Evolutionary conservation across 1,140 invertebrate species (phyloP), one percentile per base, ranked within the genome.

Genomic region (Zaprionus tsacasi): DNA sequence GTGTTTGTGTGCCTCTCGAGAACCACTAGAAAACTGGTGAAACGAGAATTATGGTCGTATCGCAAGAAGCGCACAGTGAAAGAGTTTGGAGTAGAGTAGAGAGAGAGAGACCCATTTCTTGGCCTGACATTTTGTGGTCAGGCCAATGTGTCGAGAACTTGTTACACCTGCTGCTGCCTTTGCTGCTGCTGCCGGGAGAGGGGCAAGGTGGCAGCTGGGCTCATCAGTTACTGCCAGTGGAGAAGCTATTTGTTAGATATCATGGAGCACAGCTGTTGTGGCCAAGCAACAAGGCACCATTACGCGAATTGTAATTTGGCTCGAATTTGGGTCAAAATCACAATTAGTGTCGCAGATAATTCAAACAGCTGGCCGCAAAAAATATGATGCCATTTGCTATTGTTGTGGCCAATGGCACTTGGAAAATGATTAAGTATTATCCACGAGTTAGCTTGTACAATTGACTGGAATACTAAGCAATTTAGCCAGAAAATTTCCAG

Each of bases 311-410:
- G 83, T 87, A 87, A 81, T 87, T 87, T 82, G 67, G 55, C 64
- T 55, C 71, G 78, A 89, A 88, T 88, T 85, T 90, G 76, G 85
- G 85, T 89, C 85, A 89, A 81, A 89, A 81, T 74, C 85, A 72
- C 81, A 89, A 89, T 89, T 89, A 89, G 85, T 76, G 70, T 67
- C 66, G 55, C 65, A 55, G 70, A 67, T 79, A 67, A 38, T 38
- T 35, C 55, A 50, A 59, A 56, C 43, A 57, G 67, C 13, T 30
- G 48, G n/a, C 40, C 40, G 40, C 40, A 43, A 43, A 38, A 69
- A 60, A 59, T 17, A 33, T 56, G 27, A 59, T 61, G 65, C 35
- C 40, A 38, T 33, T 35, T 54, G 56, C 36, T 56, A 66, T 54
- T 59, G 43, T 40, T 38, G 35, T 30, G 66, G 21, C 43, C 66